Conservation (phyloP, 2,888 invertebrate genomes). For the Drymonia ruficornis region DNA sequence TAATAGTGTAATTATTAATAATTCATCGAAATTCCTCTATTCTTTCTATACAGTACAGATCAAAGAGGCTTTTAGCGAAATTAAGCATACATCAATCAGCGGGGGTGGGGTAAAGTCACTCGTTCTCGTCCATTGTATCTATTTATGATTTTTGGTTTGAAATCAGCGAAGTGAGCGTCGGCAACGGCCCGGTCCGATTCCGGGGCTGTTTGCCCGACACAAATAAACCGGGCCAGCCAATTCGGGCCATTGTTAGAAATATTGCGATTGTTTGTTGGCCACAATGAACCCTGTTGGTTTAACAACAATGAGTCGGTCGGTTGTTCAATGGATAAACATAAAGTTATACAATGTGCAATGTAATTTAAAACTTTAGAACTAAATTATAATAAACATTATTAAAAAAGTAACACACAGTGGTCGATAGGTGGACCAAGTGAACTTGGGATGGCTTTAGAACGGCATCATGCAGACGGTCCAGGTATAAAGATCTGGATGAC, state of each 20-base stretch:
- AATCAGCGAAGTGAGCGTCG: conserved; percentile 57
- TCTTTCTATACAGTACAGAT: too few species aligned
- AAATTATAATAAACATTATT: background rate
- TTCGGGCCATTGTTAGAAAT: conserved; percentile 65
- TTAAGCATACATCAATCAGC: conserved; percentile 21
- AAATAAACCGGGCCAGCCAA: conserved; percentile 51
- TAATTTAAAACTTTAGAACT: background rate
- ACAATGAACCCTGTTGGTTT: conserved; percentile 32
- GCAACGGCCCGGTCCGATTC: conserved; percentile 36
- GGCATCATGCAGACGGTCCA: too few species aligned
- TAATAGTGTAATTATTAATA: too few species aligned
- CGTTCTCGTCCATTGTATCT: conserved; percentile 44
- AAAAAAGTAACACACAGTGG: background rate
- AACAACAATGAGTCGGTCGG: conserved; percentile 39
- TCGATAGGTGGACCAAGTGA: too few species aligned
- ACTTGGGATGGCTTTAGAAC: too few species aligned
- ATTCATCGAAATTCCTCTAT: too few species aligned
- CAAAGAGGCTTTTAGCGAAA: conserved; percentile 16
- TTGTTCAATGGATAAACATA: conserved; percentile 17
- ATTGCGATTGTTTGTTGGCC: conserved; percentile 58
- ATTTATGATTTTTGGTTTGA: conserved; percentile 56
- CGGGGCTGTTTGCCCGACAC: conserved; percentile 49
- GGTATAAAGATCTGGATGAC: too few species aligned
- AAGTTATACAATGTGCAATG: background rate
- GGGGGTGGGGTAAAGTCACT: conserved; percentile 19